Evolutionary conservation across 2,797 vertebrate species (phyloP), one percentile per base, ranked within the genome.

Genomic region (Glossophaga mutica): DNA sequence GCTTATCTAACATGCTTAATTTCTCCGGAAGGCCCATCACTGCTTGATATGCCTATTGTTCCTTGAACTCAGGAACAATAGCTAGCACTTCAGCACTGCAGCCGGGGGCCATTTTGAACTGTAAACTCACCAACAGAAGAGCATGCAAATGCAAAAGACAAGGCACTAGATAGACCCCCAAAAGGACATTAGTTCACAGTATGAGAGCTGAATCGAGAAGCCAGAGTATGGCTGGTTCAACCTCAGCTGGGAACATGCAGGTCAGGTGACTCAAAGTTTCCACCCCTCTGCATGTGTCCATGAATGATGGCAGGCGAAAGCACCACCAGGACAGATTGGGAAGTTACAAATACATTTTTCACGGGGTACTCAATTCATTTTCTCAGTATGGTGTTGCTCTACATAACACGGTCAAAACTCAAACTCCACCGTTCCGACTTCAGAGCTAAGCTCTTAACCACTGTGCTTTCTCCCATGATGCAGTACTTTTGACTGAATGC

Each of bases 241-340:
- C 14, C 39, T 57, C 65, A 57, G 32, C 57, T 74, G n/a, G 21
- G 6, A 57, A 26, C 57, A 5, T 5, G n/a, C 21, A 18, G 22
- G 9, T 34, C 9, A 3, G 16, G 11, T 6, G 84, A 29, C 16
- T 65, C 57, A 48, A 39, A 15, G 24, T 48, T 81, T 37, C 37
- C 22, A 42, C 68, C 15, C 22, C 10, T 32, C 26, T 68, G 34
- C 15, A 39, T 9, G 11, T 2, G 4, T 39, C 21, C 0, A 0
- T 18, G 9, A n/a, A 34, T 6, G 39, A 16, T 29, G 50, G 14
- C 0, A 1, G 55, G 14, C 0, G 0, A 57, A 9, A 26, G 21
- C 5, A 18, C 42, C 4, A 0, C 2, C 1, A 9, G 12, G 22
- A 2, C 26, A 3, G 16, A 34, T n/a, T 19, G 39, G 46, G 39